Conservation (phyloP, 2,113 vertebrate species). For the Marmota flaviventris region DNA sequence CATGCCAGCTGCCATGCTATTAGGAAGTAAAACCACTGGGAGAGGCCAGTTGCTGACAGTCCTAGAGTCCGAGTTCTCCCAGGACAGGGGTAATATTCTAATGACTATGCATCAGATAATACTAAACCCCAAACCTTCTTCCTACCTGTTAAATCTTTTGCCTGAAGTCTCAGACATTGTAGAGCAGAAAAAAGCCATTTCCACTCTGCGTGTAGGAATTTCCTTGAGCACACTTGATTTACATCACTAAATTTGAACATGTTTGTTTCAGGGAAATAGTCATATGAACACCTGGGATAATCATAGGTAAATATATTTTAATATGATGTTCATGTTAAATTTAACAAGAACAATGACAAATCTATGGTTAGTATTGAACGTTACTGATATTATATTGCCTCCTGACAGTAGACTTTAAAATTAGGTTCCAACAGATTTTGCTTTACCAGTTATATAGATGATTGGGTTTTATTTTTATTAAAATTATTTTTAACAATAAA, state of each 20-base stretch:
- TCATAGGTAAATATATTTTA: not conserved
- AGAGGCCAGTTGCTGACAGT: not conserved
- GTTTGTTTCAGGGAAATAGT: not conserved
- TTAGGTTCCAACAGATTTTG: not conserved
- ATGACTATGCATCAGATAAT: not conserved
- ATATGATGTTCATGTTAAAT: not conserved
- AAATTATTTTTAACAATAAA: not conserved
- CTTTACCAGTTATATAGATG: not conserved
- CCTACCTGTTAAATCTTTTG: not conserved
- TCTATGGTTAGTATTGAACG: not conserved
- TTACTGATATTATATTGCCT: not conserved
- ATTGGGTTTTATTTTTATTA: not conserved
- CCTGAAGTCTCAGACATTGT: not conserved
- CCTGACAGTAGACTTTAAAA: constrained; percentile 43
- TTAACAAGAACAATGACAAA: constrained; percentile 40
- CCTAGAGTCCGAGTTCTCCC: not conserved
- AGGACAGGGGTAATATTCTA: not conserved
- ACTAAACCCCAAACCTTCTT: not conserved
- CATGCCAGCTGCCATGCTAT: not conserved
- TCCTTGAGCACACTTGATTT: not conserved
- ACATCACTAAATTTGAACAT: not conserved
- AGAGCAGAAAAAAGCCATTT: not conserved
- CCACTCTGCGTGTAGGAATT: not conserved
- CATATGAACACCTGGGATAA: not conserved
- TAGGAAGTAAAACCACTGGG: not conserved